A percentile compares a stretch with the other conserved stretches of the same genome.
Conservation (phyloP, 2,888 invertebrate species). For the Acleris laterana region DNA sequence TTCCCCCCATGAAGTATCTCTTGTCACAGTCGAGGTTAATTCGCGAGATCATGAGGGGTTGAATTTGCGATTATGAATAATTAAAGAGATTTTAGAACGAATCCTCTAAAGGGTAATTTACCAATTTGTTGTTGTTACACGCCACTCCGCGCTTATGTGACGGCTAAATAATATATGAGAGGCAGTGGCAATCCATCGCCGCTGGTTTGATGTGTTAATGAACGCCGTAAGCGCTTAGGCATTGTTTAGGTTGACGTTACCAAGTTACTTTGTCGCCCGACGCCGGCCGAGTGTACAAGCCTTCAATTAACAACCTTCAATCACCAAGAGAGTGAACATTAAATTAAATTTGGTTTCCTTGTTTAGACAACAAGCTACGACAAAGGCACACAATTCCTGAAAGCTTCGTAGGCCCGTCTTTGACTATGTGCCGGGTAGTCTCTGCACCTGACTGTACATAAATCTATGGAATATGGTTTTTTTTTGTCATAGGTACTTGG, state of each 20-base stretch:
- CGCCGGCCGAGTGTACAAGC: constrained; percentile 23
- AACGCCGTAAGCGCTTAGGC: constrained; percentile 45
- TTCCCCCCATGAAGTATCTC: not conserved
- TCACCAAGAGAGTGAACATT: constrained; percentile 18
- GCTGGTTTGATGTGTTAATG: constrained; percentile 57
- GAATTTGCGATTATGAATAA: constrained; percentile 21
- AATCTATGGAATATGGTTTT: too few relatives aligned
- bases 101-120: constrained; percentile 22
- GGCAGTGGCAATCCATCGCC: constrained; percentile 24
- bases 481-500: too few relatives aligned
- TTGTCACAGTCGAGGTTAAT: constrained; percentile 11
- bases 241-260: constrained; percentile 32
- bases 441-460: too few relatives aligned
- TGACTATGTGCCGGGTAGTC: too few relatives aligned
- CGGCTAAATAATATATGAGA: constrained; percentile 30
- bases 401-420: not conserved
- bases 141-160: constrained; percentile 11
- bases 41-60: constrained; percentile 3
- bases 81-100: constrained; percentile 25
- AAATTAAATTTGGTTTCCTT: constrained; percentile 19
- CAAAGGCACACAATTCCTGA: not conserved
- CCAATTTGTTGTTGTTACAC: constrained; percentile 21
- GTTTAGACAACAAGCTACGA: not conserved
- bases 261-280: constrained; percentile 33
- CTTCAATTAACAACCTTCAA: constrained; percentile 28